Evolutionary conservation across 2,797 vertebrate genomes (phyloP).

Genomic region (Balearica regulorum): DNA sequence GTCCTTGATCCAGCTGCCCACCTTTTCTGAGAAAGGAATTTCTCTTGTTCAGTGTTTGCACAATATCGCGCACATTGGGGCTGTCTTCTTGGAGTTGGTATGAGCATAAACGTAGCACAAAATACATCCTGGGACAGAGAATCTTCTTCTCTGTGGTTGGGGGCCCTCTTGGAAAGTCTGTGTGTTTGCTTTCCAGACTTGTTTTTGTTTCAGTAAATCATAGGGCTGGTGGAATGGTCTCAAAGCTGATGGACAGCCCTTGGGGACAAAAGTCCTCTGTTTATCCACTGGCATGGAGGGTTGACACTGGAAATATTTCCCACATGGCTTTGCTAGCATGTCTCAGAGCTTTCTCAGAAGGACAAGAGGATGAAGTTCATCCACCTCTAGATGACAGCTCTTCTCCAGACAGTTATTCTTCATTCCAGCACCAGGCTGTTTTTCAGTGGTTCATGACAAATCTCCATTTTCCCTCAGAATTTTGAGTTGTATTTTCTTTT

Average conservation of each 20-base stretch:
- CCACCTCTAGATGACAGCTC: background rate
- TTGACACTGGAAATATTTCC: background rate
- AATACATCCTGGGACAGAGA: background rate
- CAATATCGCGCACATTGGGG: fast-evolving
- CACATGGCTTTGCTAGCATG: background rate
- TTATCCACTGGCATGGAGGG: background rate
- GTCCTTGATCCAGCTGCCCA: background rate
- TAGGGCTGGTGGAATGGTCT: background rate
- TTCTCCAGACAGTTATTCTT: background rate
- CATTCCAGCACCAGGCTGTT: background rate
- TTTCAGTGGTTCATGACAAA: background rate
- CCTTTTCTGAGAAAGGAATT: background rate
- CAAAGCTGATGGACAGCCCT: background rate
- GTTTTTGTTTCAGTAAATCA: background rate
- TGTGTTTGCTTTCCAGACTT: background rate
- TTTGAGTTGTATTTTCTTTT: background rate
- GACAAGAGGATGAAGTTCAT: background rate
- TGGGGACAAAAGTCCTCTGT: background rate
- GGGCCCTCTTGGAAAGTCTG: background rate
- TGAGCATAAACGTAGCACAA: background rate
- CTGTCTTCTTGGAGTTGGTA: fast-evolving
- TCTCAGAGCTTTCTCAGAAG: background rate
- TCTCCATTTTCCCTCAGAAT: background rate
- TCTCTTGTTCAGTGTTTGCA: background rate
- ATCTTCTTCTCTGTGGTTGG: background rate